Percentiles rank a stretch among this genome's conserved stretches.
Evolutionary conservation across 1,140 invertebrate species (phyloP).

Genomic region (Drosophila parvula): DNA sequence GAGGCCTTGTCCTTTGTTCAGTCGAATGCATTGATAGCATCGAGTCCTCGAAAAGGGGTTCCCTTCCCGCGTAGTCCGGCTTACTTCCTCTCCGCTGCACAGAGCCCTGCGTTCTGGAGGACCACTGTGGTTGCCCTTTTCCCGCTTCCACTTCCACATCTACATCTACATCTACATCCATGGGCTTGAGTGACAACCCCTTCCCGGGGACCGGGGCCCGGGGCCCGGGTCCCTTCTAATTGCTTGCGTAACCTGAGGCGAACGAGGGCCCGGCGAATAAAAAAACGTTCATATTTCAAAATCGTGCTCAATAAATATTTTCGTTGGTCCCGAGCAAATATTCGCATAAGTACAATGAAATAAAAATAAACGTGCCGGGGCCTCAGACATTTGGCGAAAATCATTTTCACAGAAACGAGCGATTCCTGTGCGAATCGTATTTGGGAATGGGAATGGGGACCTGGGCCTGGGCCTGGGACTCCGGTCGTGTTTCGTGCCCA

Average conservation of each 20-base stretch:
- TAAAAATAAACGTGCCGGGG: conserved; percentile 64
- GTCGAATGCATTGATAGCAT: conserved; percentile 56
- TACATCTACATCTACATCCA: neutral
- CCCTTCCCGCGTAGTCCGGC: conserved; percentile 58
- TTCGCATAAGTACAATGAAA: conserved; percentile 45
- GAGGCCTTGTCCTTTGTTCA: conserved; percentile 65
- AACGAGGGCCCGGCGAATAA: conserved; percentile 32
- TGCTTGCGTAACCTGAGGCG: conserved; percentile 78
- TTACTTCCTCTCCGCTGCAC: conserved; percentile 73
- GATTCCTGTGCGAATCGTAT: conserved; percentile 58
- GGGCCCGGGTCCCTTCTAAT: conserved; percentile 67
- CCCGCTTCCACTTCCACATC: conserved; percentile 21
- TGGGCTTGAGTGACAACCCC: conserved; percentile 60
- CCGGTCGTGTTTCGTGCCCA: conserved; percentile 46
- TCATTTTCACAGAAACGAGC: conserved; percentile 46
- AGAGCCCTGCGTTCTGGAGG: conserved; percentile 12
- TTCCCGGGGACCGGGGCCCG: conserved; percentile 38
- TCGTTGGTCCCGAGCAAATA: conserved; percentile 57
- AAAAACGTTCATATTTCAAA: conserved; percentile 77
- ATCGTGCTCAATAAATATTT: conserved; percentile 81
- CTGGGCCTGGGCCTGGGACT: conserved; percentile 13
- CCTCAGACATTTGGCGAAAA: conserved; percentile 61
- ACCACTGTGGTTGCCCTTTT: conserved; percentile 64
- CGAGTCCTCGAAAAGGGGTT: conserved; percentile 15
- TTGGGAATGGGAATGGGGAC: conserved; percentile 17